These are phyloP conservation scores for Phortica variegata DNA, from an alignment of 1,140 invertebrate genomes.

Conservation along the genomic window DNA sequence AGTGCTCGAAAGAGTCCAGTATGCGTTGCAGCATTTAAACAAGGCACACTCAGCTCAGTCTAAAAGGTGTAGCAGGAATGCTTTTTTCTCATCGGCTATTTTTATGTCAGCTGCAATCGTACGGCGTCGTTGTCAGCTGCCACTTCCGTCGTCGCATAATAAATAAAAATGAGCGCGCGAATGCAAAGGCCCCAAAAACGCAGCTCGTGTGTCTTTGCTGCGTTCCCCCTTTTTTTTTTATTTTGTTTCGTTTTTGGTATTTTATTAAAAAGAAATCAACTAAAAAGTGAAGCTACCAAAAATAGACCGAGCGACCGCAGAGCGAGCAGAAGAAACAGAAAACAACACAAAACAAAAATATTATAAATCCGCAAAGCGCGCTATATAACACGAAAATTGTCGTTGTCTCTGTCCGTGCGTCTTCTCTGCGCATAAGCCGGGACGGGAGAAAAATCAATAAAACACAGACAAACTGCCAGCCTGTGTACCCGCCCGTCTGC, in stretches of 20 bases:
- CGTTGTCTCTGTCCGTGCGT: conserved; percentile 5
- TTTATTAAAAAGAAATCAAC: conserved; percentile 11
- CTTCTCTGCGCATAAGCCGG: not conserved
- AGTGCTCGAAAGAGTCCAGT: conserved; percentile 24
- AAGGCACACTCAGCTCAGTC: not conserved
- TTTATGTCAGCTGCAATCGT: no score
- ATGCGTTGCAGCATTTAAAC: conserved; percentile 28
- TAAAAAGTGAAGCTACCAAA: conserved; percentile 35
- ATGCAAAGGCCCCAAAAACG: conserved; percentile 18
- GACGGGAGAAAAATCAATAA: conserved; percentile 43
- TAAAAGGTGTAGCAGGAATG: not conserved
- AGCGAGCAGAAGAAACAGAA: not conserved
- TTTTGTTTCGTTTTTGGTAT: not conserved
- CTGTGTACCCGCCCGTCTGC: conserved; percentile 16
- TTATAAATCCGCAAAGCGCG: conserved; percentile 18
- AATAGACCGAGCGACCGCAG: conserved; percentile 24
- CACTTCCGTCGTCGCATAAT: conserved; percentile 23
- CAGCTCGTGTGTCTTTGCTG: no score
- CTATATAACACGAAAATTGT: conserved; percentile 11
- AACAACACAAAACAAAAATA: not conserved
- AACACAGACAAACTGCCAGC: conserved; percentile 13
- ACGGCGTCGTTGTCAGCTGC: conserved; percentile 23
- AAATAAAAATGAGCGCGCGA: conserved; percentile 26
- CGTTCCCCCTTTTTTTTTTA: conserved; percentile 10
- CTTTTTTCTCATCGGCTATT: not conserved